phyloP scores from a whole-genome alignment of 2,888 invertebrate genomes.

The Hirtodrosophila cameraria region DNA sequence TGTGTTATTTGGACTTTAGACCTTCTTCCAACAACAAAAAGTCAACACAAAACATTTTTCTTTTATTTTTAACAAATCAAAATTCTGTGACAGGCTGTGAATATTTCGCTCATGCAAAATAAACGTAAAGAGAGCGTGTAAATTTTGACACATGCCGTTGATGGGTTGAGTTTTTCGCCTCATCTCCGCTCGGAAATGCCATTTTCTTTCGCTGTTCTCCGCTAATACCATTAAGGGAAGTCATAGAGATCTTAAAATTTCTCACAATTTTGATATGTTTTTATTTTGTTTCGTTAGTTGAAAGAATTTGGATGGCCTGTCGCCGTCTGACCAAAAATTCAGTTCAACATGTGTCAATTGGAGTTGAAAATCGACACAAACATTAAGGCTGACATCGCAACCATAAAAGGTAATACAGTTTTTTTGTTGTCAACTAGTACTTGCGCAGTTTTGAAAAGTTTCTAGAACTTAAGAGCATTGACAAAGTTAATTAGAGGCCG shows the following conservation, averaged over 20 bases:
- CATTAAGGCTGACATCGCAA: conserved; percentile 21
- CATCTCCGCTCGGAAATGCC: conserved; percentile 16
- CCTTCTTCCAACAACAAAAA: conserved; percentile 16
- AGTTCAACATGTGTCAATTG: conserved; percentile 61
- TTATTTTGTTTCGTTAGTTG: conserved; percentile 28
- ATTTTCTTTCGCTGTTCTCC: conserved; percentile 35
- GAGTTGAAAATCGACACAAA: conserved; percentile 39
- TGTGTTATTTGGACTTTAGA: conserved; percentile 20
- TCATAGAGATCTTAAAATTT: conserved; percentile 53
- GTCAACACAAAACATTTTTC: neutral
- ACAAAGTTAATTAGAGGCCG: conserved; percentile 62
- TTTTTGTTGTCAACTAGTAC: conserved; percentile 13
- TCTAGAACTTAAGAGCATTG: conserved; percentile 15
- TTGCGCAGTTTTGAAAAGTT: neutral
- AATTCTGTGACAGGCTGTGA: conserved; percentile 41
- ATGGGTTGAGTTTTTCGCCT: conserved; percentile 27
- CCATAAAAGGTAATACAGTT: conserved; percentile 47
- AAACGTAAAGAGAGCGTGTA: conserved; percentile 70
- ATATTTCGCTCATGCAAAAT: conserved; percentile 57
- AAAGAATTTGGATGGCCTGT: conserved; percentile 32
- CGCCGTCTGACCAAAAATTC: conserved; percentile 64
- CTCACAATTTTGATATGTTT: conserved; percentile 8
- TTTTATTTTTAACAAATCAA: conserved; percentile 46
- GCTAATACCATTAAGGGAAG: conserved; percentile 35
- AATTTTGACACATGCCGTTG: conserved; percentile 72